A percentile compares a stretch with the other conserved stretches of the same genome.
Evolutionary conservation across 2,797 vertebrate genomes (phyloP).

Genomic region (Xerus rutilus): DNA sequence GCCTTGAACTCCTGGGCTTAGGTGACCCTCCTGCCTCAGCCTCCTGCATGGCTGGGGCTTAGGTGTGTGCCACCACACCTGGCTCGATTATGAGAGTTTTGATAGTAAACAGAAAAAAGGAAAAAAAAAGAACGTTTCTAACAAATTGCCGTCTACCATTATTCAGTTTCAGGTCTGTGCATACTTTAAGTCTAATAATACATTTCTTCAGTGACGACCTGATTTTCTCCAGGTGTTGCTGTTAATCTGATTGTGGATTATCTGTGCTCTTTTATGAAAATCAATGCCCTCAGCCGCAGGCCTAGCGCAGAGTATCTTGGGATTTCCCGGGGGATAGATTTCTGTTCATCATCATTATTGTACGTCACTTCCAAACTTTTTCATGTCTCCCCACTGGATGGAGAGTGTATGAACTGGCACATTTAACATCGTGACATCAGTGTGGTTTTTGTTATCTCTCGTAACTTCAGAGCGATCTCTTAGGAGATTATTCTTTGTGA

Average conservation of each 20-base stretch:
- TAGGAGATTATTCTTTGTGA: background rate
- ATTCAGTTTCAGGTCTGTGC: background rate
- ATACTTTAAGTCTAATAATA: background rate
- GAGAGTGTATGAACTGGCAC: background rate
- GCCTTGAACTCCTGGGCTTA: background rate
- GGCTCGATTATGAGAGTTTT: background rate
- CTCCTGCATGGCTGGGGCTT: too few relatives aligned
- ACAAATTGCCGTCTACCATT: background rate
- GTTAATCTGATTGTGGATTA: background rate
- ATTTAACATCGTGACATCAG: background rate
- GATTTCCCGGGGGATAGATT: slow-evolving; percentile 12
- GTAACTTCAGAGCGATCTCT: background rate
- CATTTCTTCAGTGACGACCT: background rate
- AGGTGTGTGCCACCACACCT: too few relatives aligned
- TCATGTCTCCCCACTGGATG: background rate
- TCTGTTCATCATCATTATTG: background rate
- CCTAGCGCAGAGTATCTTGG: background rate
- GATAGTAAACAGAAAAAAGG: background rate
- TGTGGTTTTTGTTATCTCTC: background rate
- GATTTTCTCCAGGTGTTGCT: background rate
- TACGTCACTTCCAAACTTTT: background rate
- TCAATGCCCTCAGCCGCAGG: background rate
- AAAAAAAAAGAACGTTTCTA: background rate
- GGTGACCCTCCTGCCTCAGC: background rate
- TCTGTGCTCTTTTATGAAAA: background rate